phyloP scores from a whole-genome alignment of 2,888 invertebrate genomes.

The Miltochrista miniata region DNA sequence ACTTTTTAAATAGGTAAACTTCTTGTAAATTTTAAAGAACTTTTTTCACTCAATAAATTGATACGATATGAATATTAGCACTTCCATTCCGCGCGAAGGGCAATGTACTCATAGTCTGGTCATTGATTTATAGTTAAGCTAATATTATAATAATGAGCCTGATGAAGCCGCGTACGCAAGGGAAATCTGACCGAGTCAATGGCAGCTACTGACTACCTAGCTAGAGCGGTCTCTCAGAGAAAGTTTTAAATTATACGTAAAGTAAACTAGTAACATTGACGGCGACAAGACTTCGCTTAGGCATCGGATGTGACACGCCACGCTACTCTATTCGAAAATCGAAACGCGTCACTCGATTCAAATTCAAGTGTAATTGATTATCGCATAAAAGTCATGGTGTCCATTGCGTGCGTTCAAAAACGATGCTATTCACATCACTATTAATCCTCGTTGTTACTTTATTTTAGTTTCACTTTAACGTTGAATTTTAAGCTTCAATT shows the following conservation, averaged over 20 bases:
- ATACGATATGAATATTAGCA: too few relatives aligned
- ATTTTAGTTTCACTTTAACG: conserved; percentile 2
- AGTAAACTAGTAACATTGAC: conserved; percentile 70
- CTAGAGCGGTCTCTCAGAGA: conserved; percentile 60
- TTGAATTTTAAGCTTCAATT: neutral
- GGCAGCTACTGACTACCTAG: conserved; percentile 37
- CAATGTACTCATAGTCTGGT: too few relatives aligned
- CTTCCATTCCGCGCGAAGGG: too few relatives aligned
- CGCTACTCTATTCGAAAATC: conserved; percentile 16
- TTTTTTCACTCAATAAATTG: too few relatives aligned
- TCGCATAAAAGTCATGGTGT: conserved; percentile 1
- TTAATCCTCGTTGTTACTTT: neutral
- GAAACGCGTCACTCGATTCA: conserved; percentile 12
- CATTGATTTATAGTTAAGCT: conserved; percentile 6
- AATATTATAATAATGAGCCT: conserved; percentile 49
- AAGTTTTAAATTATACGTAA: conserved; percentile 79
- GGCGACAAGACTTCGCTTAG: conserved; percentile 49
- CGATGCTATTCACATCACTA: neutral
- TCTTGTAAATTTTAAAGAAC: too few relatives aligned
- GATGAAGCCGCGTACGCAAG: conserved; percentile 64
- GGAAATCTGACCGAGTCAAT: conserved; percentile 63
- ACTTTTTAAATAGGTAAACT: too few relatives aligned
- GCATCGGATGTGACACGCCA: conserved; percentile 37
- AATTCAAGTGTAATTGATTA: conserved; percentile 9
- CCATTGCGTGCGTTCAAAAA: conserved; percentile 1